phyloP scores from a whole-genome alignment of 2,113 vertebrate genomes.

The Toxotes chatareus region DNA sequence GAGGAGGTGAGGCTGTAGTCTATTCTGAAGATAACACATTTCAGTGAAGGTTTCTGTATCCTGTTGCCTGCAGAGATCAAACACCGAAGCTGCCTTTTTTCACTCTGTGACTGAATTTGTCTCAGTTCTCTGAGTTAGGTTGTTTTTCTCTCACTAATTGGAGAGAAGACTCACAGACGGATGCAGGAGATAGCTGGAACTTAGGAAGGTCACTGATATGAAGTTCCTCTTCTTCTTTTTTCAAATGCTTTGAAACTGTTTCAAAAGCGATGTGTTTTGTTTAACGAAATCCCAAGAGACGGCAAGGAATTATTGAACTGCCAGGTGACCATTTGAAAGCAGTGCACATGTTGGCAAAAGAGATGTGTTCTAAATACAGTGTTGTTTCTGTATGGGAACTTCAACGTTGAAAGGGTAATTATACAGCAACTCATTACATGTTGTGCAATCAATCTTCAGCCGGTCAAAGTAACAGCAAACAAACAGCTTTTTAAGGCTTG shows the following conservation, averaged over 20 bases:
- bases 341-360: conserved; percentile 43
- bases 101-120: conserved; percentile 64
- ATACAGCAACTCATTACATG: conserved; percentile 69
- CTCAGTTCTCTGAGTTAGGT: conserved; percentile 64
- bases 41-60: conserved; percentile 54
- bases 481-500: conserved; percentile 39
- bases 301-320: conserved; percentile 37
- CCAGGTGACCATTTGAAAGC: conserved; percentile 67
- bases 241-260: conserved; percentile 68
- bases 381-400: conserved; percentile 75
- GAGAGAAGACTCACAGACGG: conserved; percentile 68
- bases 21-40: conserved; percentile 66
- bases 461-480: conserved; percentile 55
- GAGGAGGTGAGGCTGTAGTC: conserved; percentile 69
- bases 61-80: conserved; percentile 69
- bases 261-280: conserved; percentile 55
- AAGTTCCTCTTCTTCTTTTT: conserved; percentile 46
- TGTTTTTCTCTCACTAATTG: conserved; percentile 83
- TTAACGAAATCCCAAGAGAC: conserved; percentile 57
- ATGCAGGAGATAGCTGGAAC: conserved; percentile 60
- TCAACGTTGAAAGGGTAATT: conserved; percentile 50
- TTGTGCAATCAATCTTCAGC: conserved; percentile 60
- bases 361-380: conserved; percentile 58
- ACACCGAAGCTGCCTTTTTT: conserved; percentile 49
- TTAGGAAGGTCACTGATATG: conserved; percentile 67